A percentile compares a stretch with the other conserved stretches of the same genome.
Evolutionary conservation across 2,888 invertebrate genomes (phyloP).

Genomic region (Lasioglossum zephyrum): DNA sequence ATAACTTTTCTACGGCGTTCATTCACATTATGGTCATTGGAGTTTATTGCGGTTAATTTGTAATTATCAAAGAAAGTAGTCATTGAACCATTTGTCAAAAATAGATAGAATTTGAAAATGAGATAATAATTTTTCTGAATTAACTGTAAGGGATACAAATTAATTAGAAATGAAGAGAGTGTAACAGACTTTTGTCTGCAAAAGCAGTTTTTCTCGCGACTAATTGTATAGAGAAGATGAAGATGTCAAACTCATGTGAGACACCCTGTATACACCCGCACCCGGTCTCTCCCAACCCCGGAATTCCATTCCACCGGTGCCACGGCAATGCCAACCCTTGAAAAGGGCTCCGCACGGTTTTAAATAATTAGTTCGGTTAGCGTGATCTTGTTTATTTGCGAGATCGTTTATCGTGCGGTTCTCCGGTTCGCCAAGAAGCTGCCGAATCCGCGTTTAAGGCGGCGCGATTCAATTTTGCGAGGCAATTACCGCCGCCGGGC

Average conservation of each 20-base stretch:
- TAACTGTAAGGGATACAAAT: no score
- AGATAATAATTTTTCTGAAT: no score
- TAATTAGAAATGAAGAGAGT: background rate
- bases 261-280: background rate
- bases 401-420: constrained; percentile 45
- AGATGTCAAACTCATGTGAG: constrained; percentile 5
- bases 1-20: background rate
- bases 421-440: background rate
- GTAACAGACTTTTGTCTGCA: background rate
- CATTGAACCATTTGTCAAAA: background rate
- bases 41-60: background rate
- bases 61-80: background rate
- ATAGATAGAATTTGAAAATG: background rate
- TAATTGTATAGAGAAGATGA: background rate
- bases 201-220: background rate
- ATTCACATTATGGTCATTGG: background rate
- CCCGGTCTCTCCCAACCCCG: background rate
- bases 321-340: background rate
- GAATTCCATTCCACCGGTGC: background rate
- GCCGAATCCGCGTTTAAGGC: constrained; percentile 31
- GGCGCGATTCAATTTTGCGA: constrained; percentile 45
- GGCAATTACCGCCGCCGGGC: constrained; percentile 27
- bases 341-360: constrained; percentile 21
- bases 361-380: constrained; percentile 51
- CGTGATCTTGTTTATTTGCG: constrained; percentile 53